phyloP scores from a whole-genome alignment of 37 sponge, comb jelly and placozoan genomes.

The Bolinopsis microptera region DNA sequence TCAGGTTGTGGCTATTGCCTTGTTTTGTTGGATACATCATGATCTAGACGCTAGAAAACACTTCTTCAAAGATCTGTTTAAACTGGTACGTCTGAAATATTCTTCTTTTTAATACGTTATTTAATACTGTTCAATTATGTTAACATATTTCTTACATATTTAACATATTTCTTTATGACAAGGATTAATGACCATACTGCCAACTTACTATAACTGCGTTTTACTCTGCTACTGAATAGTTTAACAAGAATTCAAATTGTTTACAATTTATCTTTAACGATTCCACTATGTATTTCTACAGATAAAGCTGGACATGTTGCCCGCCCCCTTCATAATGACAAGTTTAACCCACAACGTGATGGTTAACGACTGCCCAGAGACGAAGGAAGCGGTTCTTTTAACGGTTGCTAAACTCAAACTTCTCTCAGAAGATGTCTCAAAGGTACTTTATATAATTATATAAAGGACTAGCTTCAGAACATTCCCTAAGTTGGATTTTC shows the following conservation, averaged over 20 bases:
- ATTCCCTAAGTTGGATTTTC: no score
- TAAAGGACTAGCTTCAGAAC: no score
- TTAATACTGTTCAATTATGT: no score
- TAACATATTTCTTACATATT: no score
- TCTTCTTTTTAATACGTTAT: no score
- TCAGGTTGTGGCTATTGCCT: not conserved
- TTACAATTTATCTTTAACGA: not conserved
- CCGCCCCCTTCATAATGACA: not conserved
- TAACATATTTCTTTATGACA: no score
- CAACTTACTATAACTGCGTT: no score
- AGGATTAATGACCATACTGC: no score
- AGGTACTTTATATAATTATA: not conserved
- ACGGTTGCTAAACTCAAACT: constrained; percentile 4
- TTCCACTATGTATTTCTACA: not conserved
- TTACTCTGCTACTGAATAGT: no score
- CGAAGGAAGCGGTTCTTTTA: constrained; percentile 3
- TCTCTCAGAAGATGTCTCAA: constrained; percentile 12
- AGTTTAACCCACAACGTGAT: not conserved
- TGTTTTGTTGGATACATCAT: constrained; percentile 16
- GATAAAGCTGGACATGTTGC: constrained; percentile 5
- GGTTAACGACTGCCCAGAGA: not conserved
- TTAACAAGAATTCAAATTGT: no score
- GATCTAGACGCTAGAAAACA: not conserved
- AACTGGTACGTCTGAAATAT: constrained; percentile 19
- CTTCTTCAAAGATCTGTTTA: constrained; percentile 30